Conservation (phyloP, 2,888 invertebrate species). For the Scaptomyza tumidula region DNA sequence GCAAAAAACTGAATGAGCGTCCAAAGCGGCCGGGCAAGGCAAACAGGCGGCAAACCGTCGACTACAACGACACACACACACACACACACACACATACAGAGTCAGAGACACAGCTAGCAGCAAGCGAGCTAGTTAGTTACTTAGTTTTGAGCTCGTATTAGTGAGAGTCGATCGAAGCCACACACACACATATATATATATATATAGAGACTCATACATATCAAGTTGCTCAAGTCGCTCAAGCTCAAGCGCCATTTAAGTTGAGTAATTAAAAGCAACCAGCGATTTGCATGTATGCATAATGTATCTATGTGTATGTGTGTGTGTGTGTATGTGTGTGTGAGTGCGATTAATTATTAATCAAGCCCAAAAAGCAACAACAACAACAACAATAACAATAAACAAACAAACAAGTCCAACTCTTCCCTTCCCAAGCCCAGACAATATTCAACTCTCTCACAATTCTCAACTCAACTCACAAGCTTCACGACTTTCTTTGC, state of each 20-base stretch:
- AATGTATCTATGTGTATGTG: conserved; percentile 9
- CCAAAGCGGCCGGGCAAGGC: conserved; percentile 77
- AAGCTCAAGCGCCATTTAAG: conserved; percentile 78
- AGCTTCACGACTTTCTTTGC: conserved; percentile 55
- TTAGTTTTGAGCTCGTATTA: conserved; percentile 72
- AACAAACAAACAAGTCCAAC: conserved; percentile 75
- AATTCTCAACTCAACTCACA: conserved; percentile 10
- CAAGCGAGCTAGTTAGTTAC: conserved; percentile 73
- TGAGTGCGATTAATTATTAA: conserved; percentile 77
- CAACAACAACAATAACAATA: conserved; percentile 49
- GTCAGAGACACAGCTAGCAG: conserved; percentile 42
- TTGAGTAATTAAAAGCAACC: conserved; percentile 78
- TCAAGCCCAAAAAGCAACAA: conserved; percentile 70
- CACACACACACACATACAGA: conserved; percentile 12
- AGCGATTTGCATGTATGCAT: conserved; percentile 64
- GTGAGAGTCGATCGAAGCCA: conserved; percentile 72
- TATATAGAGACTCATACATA: conserved; percentile 27
- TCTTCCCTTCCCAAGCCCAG: conserved; percentile 55
- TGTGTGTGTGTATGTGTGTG: conserved; percentile 33
- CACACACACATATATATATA: conserved; percentile 35
- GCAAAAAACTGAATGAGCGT: conserved; percentile 78
- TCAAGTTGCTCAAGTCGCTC: conserved; percentile 79
- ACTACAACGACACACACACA: conserved; percentile 23
- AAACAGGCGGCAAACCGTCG: conserved; percentile 70
- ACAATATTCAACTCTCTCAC: conserved; percentile 66